Conservation (phyloP, 2,797 vertebrate species). For the Chiloscyllium punctatum region DNA sequence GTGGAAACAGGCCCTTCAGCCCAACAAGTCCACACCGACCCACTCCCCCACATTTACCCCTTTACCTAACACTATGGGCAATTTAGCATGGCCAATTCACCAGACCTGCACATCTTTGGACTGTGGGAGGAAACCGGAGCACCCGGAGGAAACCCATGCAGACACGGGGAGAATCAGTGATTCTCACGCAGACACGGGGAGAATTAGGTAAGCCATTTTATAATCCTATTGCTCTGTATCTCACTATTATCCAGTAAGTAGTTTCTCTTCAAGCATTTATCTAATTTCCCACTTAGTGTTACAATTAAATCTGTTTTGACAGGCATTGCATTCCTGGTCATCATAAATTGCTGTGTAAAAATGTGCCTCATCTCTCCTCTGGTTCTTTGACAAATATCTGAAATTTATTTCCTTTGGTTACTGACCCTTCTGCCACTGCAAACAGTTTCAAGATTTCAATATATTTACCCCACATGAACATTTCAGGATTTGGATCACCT, state of each 20-base stretch:
- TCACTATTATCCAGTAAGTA: background rate
- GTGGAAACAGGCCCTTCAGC: no score
- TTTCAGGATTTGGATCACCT: background rate
- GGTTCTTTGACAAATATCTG: background rate
- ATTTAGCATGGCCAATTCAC: no score
- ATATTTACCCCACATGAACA: background rate
- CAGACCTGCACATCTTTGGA: no score
- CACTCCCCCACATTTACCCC: no score
- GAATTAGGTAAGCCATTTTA: background rate
- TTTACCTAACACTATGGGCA: no score
- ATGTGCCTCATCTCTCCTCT: background rate
- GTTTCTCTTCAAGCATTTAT: background rate
- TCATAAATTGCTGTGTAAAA: background rate
- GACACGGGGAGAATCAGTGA: no score
- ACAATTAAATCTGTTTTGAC: background rate
- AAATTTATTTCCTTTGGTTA: background rate
- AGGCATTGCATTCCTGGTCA: background rate
- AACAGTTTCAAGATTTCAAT: background rate
- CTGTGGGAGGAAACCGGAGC: no score
- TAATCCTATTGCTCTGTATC: background rate
- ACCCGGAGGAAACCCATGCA: no score
- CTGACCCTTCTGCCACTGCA: background rate
- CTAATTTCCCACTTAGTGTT: background rate
- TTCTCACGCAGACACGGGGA: no score
- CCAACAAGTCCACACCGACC: no score